A percentile compares a stretch with the other conserved stretches of the same genome.
phyloP scores from a whole-genome alignment of 2,113 vertebrate species.

The Clarias batrachus region DNA sequence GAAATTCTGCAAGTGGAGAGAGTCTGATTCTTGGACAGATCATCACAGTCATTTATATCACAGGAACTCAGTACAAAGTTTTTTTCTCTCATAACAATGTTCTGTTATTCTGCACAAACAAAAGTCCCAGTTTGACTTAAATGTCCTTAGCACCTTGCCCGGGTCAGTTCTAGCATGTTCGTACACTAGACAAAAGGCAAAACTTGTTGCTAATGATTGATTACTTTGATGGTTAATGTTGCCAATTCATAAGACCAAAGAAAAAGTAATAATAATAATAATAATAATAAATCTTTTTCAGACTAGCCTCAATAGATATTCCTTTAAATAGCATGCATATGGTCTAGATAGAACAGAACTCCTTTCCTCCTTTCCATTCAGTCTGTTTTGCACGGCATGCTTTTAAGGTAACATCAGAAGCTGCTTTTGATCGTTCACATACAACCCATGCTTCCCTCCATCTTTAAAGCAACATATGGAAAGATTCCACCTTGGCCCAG shows the following conservation, averaged over 20 bases:
- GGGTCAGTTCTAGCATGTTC: background rate
- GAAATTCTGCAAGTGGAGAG: too few species aligned
- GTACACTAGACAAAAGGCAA: background rate
- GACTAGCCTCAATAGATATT: conserved; percentile 44
- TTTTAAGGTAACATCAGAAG: conserved; percentile 69
- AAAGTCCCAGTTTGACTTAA: too few species aligned
- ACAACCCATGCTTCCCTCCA: conserved; percentile 25
- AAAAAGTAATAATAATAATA: background rate
- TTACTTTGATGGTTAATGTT: background rate
- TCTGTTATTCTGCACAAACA: too few species aligned
- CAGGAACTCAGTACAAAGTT: too few species aligned
- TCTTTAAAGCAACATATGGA: conserved; percentile 58
- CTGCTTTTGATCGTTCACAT: conserved; percentile 59
- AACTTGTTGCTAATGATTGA: background rate
- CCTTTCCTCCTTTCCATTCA: conserved; percentile 50
- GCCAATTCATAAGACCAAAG: background rate
- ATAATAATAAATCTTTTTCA: background rate
- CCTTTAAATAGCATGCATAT: conserved; percentile 43
- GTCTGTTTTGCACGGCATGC: conserved; percentile 65
- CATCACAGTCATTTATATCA: too few species aligned
- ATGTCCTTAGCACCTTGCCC: background rate
- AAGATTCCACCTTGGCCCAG: conserved; percentile 45
- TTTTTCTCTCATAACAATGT: too few species aligned
- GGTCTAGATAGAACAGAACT: conserved; percentile 33
- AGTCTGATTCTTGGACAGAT: too few species aligned